Evolutionary conservation across 2,888 invertebrate species (phyloP).

Genomic region (Patella pellucida): DNA sequence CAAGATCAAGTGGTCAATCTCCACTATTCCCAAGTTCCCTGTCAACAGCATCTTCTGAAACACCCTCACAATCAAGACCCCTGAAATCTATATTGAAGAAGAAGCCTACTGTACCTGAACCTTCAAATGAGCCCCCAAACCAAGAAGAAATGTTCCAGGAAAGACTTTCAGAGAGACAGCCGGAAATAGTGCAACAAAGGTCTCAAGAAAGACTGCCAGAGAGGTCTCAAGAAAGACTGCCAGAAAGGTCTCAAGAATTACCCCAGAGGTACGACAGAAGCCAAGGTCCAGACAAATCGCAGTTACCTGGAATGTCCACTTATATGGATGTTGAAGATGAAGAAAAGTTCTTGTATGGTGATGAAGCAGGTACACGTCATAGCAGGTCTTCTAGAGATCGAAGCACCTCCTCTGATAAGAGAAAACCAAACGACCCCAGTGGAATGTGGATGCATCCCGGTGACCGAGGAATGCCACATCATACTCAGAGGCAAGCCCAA

Average conservation of each 20-base stretch:
- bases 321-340: constrained; percentile 65
- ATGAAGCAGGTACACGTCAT: constrained; percentile 8
- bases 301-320: constrained; percentile 46
- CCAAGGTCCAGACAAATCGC: constrained; percentile 14
- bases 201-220: neutral
- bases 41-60: constrained; percentile 4
- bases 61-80: constrained; percentile 36
- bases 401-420: too few species aligned
- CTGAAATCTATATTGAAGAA: constrained; percentile 52
- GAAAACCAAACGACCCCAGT: too few species aligned
- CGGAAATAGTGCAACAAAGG: constrained; percentile 1
- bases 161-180: constrained; percentile 18
- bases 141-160: neutral
- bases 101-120: constrained; percentile 32
- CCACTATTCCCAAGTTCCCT: constrained; percentile 11
- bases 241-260: neutral
- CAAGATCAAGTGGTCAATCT: neutral
- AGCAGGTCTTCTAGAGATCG: too few species aligned
- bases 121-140: constrained; percentile 8
- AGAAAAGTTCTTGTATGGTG: constrained; percentile 66
- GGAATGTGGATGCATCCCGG: neutral
- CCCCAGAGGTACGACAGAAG: neutral
- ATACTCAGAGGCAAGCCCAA: neutral
- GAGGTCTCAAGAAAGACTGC: constrained; percentile 1
- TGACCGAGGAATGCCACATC: neutral